These are phyloP conservation scores for Mystacides longicornis DNA, from an alignment of 2,888 invertebrate species.

Conservation along the genomic window DNA sequence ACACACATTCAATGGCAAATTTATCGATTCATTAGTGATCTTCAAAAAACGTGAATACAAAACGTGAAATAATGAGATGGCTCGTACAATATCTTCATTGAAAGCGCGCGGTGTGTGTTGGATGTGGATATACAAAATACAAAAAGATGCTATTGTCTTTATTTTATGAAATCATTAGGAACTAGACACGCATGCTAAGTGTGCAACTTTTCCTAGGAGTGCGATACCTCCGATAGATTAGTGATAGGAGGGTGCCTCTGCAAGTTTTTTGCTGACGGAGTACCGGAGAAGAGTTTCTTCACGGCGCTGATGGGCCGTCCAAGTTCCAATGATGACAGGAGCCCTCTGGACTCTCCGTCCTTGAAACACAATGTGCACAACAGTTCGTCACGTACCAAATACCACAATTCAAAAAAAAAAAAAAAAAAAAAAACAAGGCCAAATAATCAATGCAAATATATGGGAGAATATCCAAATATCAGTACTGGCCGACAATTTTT, in stretches of 20 bases:
- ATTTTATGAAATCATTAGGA: not conserved
- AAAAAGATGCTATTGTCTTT: not conserved
- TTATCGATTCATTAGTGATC: too few species aligned
- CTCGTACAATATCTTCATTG: too few species aligned
- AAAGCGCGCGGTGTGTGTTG: not conserved
- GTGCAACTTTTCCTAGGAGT: not conserved
- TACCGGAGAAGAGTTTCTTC: slow-evolving; percentile 46
- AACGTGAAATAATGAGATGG: too few species aligned
- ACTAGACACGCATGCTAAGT: not conserved
- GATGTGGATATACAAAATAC: not conserved
- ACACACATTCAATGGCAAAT: too few species aligned
- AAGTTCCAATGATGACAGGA: slow-evolving; percentile 37
- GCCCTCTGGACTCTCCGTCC: slow-evolving; percentile 18
- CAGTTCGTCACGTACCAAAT: not conserved
- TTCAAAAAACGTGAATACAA: too few species aligned
- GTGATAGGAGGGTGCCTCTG: slow-evolving; percentile 45
- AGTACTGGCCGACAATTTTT: too few species aligned
- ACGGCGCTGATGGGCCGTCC: slow-evolving; percentile 45
- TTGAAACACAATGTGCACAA: slow-evolving; percentile 13
- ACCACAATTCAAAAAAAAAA: too few species aligned
- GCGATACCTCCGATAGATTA: slow-evolving; percentile 46
- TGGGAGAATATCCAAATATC: too few species aligned
- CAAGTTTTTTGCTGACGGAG: slow-evolving; percentile 37
- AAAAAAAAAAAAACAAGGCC: too few species aligned
- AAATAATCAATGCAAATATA: too few species aligned